phyloP scores from a whole-genome alignment of 2,888 invertebrate species.

The Xestoiulus laeticollis region DNA sequence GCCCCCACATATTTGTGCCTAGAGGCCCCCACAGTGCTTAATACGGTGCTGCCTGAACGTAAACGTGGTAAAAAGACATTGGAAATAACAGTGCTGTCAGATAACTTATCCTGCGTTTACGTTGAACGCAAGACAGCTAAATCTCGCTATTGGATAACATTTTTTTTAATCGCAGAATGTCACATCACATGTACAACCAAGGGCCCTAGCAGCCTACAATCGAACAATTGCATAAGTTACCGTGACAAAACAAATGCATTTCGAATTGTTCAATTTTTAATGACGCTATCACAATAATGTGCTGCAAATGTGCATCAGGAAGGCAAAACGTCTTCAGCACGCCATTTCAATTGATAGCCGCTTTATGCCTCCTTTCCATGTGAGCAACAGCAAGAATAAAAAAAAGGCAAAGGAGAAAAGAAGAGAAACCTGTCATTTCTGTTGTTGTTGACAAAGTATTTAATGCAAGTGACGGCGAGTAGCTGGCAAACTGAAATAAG shows the following conservation, averaged over 20 bases:
- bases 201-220: no score
- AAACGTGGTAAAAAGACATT: no score
- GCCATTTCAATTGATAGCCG: slow-evolving; percentile 31
- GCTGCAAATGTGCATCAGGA: background rate
- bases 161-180: no score
- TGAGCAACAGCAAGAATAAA: background rate
- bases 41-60: no score
- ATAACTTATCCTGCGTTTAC: no score
- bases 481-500: slow-evolving; percentile 20
- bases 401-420: background rate
- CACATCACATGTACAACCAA: no score
- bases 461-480: slow-evolving; percentile 40
- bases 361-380: background rate
- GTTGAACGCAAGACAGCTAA: no score
- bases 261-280: background rate
- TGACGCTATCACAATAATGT: background rate
- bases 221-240: background rate
- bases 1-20: no score
- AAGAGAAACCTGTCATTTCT: slow-evolving; percentile 33
- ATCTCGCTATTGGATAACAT: no score
- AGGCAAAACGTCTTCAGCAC: background rate
- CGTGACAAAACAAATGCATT: background rate
- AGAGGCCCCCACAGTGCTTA: no score
- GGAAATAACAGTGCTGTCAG: no score
- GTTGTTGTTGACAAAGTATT: slow-evolving; percentile 37